These are phyloP conservation scores for Philopedon plagiatum DNA, from an alignment of 2,888 invertebrate genomes.

Conservation along the genomic window DNA sequence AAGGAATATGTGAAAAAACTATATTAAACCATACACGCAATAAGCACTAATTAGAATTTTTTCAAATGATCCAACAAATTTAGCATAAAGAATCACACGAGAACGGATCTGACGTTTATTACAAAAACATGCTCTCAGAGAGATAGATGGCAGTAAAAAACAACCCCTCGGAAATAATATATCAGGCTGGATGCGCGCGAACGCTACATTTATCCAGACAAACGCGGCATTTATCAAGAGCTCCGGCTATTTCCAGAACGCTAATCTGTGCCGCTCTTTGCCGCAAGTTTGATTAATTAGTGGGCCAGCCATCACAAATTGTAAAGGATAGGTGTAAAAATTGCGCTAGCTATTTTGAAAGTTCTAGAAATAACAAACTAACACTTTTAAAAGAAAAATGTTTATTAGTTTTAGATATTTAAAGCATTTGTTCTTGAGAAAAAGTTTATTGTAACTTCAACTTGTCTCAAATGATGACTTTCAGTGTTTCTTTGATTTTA, in stretches of 20 bases:
- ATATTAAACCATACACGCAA: not conserved
- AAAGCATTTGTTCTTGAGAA: too few relatives aligned
- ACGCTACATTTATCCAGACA: conserved; percentile 64
- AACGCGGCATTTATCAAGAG: conserved; percentile 65
- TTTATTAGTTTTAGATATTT: too few relatives aligned
- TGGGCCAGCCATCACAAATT: conserved; percentile 13
- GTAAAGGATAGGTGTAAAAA: not conserved
- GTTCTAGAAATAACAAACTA: too few relatives aligned
- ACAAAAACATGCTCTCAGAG: conserved; percentile 59
- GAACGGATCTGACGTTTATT: conserved; percentile 59
- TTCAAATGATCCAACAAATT: conserved; percentile 44
- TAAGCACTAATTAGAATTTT: conserved; percentile 35
- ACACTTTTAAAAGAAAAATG: too few relatives aligned
- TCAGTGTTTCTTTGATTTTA: too few relatives aligned
- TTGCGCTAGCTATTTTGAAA: not conserved
- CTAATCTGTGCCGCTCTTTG: conserved; percentile 57
- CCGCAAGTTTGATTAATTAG: conserved; percentile 41
- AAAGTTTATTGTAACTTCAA: too few relatives aligned
- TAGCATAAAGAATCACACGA: conserved; percentile 30
- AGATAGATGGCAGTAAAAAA: conserved; percentile 61
- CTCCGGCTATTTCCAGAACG: conserved; percentile 60
- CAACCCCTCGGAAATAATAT: conserved; percentile 65
- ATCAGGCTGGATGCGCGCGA: conserved; percentile 63
- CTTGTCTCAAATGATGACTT: too few relatives aligned
- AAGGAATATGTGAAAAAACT: too few relatives aligned